Evolutionary conservation across 2,113 vertebrate species (phyloP).

Genomic region (Cyphomyrus discorhynchus): DNA sequence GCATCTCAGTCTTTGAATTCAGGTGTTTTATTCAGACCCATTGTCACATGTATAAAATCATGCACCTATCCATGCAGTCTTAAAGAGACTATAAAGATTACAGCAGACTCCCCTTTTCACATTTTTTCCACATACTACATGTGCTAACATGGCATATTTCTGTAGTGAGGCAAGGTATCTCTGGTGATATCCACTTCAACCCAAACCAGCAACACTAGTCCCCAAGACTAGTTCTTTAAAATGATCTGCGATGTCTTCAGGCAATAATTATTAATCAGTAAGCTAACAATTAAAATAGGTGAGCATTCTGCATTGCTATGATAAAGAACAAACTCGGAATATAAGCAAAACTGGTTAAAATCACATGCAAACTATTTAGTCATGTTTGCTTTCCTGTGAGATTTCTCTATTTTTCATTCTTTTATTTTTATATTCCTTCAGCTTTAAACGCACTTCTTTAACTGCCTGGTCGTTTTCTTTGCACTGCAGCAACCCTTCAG

Average conservation of each 20-base stretch:
- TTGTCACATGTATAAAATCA: background rate
- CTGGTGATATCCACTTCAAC: background rate
- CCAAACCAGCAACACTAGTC: background rate
- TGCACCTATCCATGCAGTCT: background rate
- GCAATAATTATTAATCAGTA: background rate
- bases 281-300: background rate
- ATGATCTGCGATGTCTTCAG: background rate
- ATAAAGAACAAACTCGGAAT: background rate
- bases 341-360: background rate
- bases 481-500: background rate
- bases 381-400: background rate
- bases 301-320: background rate
- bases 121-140: background rate
- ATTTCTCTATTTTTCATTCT: fast-evolving
- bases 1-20: background rate
- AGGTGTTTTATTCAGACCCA: background rate
- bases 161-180: no score
- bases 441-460: background rate
- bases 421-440: background rate
- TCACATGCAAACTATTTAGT: background rate
- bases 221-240: background rate
- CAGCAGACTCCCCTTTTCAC: background rate
- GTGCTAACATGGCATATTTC: background rate
- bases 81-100: background rate
- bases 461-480: background rate